phyloP scores from a whole-genome alignment of 2,113 vertebrate species.

The Pica pica region DNA sequence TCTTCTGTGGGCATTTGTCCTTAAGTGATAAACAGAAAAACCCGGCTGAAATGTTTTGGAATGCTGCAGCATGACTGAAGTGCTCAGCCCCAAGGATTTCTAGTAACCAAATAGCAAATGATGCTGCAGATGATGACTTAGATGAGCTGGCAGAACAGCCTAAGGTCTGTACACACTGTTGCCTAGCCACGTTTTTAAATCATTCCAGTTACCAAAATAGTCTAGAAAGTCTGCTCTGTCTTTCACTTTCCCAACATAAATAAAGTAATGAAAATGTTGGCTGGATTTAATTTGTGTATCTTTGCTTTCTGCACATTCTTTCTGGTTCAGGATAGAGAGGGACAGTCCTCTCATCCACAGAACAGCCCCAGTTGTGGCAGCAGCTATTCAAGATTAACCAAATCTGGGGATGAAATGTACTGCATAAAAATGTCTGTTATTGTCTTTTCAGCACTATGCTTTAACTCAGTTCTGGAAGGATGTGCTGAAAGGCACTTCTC shows the following conservation, averaged over 20 bases:
- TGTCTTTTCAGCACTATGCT: neutral
- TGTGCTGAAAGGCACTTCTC: neutral
- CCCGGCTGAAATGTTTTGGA: neutral
- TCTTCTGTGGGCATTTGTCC: too few relatives aligned
- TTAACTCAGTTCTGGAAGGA: neutral
- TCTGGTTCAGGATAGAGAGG: neutral
- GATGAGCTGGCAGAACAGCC: constrained; percentile 16
- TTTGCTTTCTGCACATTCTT: neutral
- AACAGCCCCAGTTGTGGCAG: neutral
- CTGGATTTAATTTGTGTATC: neutral
- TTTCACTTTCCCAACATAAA: constrained; percentile 48
- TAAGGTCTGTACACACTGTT: neutral
- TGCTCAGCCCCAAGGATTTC: neutral
- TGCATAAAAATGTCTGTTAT: neutral
- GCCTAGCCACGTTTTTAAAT: constrained; percentile 8
- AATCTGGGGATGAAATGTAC: neutral
- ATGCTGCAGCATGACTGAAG: neutral
- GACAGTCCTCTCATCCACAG: neutral
- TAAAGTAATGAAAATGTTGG: neutral
- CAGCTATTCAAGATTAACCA: neutral
- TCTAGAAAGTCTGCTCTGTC: neutral
- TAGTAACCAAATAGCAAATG: neutral
- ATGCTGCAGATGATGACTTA: neutral
- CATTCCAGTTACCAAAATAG: constrained; percentile 7
- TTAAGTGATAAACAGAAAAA: neutral